phyloP scores from a whole-genome alignment of 2,888 invertebrate species.

The Perizoma flavofasciatum region DNA sequence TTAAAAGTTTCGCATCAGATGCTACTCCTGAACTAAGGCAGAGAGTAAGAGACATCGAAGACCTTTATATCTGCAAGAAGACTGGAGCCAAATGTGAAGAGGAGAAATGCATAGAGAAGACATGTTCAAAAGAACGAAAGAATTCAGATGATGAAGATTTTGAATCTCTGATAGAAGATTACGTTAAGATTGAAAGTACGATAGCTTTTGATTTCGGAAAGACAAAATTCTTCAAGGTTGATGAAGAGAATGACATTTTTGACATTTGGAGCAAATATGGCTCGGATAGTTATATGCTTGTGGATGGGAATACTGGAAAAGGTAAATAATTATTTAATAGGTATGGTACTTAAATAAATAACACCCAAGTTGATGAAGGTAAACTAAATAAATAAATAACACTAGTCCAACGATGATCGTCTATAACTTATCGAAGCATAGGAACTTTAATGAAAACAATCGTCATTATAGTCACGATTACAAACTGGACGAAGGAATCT shows the following conservation, averaged over 20 bases:
- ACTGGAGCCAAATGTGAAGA: constrained; percentile 49
- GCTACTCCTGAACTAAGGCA: constrained; percentile 79
- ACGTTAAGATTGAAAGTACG: constrained; percentile 43
- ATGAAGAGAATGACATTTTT: constrained; percentile 74
- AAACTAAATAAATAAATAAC: no score
- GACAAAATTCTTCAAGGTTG: constrained; percentile 76
- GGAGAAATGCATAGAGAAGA: constrained; percentile 1
- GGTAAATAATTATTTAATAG: constrained; percentile 69
- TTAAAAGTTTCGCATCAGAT: constrained; percentile 88
- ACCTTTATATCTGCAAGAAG: constrained; percentile 53
- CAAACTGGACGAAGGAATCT: no score
- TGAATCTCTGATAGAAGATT: constrained; percentile 57
- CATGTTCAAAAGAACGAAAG: background rate
- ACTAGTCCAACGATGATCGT: no score
- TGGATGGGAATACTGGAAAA: constrained; percentile 89
- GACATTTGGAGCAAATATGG: constrained; percentile 67
- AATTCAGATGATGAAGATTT: constrained; percentile 44
- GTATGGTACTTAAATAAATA: no score
- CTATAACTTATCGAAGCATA: no score
- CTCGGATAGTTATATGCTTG: constrained; percentile 79
- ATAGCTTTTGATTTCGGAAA: constrained; percentile 78
- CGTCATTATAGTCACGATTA: no score
- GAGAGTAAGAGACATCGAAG: constrained; percentile 77
- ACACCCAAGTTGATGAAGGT: no score
- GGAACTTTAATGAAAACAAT: no score